A percentile compares a stretch with the other conserved stretches of the same genome.
Evolutionary conservation across 2,113 vertebrate genomes (phyloP).

Genomic region (Perca fluviatilis): DNA sequence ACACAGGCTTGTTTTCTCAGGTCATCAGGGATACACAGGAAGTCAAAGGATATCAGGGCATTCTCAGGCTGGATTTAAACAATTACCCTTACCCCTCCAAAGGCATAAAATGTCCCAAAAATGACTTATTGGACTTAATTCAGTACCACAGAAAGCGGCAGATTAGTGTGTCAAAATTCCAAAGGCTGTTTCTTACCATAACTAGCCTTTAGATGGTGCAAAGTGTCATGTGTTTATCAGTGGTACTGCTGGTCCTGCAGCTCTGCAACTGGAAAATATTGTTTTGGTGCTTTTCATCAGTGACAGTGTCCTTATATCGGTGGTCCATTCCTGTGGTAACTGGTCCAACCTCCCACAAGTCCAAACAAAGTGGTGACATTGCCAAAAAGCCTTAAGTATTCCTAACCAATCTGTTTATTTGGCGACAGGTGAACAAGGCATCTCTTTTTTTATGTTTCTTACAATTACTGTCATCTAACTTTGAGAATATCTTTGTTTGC

Average conservation of each 20-base stretch:
- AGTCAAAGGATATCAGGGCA: background rate
- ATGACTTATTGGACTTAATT: background rate
- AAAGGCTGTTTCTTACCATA: slow-evolving; percentile 4
- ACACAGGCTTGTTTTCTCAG: background rate
- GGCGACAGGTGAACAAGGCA: background rate
- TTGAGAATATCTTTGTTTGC: background rate
- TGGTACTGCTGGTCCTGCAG: background rate
- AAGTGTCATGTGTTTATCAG: background rate
- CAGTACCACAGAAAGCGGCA: background rate
- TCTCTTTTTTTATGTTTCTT: background rate
- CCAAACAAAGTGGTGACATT: background rate
- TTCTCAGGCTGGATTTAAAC: background rate
- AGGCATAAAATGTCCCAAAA: background rate
- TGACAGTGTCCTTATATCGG: background rate
- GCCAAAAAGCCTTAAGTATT: background rate
- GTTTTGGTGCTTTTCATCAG: background rate
- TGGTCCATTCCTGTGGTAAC: no score
- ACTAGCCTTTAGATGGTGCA: slow-evolving; percentile 17
- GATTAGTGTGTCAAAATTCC: background rate
- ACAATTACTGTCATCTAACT: background rate
- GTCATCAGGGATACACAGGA: no score
- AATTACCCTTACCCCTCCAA: background rate
- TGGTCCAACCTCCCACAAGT: background rate
- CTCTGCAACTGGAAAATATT: background rate
- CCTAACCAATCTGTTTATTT: background rate